phyloP scores from a whole-genome alignment of 2,797 vertebrate species.

The Hapalemur alaotrensis region DNA sequence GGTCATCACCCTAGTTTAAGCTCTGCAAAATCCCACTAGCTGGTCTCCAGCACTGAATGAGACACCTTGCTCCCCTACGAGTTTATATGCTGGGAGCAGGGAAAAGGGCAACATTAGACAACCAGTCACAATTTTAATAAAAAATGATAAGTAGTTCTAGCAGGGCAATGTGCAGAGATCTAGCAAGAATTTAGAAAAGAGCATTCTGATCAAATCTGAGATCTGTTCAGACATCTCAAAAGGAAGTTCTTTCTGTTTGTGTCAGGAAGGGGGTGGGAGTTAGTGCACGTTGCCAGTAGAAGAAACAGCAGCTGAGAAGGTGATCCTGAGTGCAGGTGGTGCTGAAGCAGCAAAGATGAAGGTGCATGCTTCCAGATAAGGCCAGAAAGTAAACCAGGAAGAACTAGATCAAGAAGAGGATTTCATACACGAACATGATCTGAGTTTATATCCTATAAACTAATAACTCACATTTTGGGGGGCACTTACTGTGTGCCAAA shows the following conservation, averaged over 20 bases:
- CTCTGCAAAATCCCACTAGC: not conserved
- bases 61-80: not conserved
- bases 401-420: not conserved
- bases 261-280: too few species aligned
- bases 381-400: not conserved
- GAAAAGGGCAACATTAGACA: not conserved
- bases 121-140: not conserved
- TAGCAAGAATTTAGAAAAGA: not conserved
- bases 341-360: not conserved
- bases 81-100: not conserved
- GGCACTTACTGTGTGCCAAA: not conserved
- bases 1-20: not conserved
- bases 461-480: not conserved
- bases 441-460: not conserved
- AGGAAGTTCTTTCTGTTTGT: not conserved
- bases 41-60: not conserved
- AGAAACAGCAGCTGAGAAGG: not conserved
- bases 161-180: not conserved
- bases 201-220: not conserved
- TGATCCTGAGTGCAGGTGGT: not conserved
- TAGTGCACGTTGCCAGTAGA: not conserved
- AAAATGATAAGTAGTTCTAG: not conserved
- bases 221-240: not conserved
- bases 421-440: not conserved
- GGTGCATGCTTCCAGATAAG: not conserved